These are phyloP conservation scores for Ypsolopha scabrella DNA, from an alignment of 2,888 invertebrate species.

Conservation along the genomic window DNA sequence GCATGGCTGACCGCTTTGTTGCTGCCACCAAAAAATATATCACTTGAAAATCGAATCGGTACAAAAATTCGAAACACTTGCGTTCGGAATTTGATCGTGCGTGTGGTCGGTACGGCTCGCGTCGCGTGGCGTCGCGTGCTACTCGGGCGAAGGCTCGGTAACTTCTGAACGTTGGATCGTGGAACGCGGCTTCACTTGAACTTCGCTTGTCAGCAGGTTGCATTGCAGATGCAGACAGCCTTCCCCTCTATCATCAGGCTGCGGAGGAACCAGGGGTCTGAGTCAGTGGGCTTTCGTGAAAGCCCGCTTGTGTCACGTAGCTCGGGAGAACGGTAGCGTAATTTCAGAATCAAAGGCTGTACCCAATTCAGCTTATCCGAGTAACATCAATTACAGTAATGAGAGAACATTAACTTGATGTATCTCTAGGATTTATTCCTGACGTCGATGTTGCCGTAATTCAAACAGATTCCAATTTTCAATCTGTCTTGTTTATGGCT, in stretches of 20 bases:
- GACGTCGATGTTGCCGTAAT: too few species aligned
- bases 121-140: constrained; percentile 30
- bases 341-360: too few species aligned
- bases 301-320: too few species aligned
- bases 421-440: too few species aligned
- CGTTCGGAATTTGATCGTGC: constrained; percentile 25
- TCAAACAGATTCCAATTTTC: too few species aligned
- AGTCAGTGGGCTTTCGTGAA: too few species aligned
- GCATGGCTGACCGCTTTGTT: constrained; percentile 35
- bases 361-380: too few species aligned
- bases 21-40: constrained; percentile 19
- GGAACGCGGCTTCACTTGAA: constrained; percentile 48
- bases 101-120: constrained; percentile 21
- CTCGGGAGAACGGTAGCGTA: too few species aligned
- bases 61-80: constrained; percentile 17
- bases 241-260: not conserved
- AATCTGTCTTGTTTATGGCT: too few species aligned
- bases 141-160: constrained; percentile 38
- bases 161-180: constrained; percentile 33
- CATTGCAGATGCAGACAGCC: constrained; percentile 42
- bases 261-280: not conserved
- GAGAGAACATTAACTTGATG: too few species aligned
- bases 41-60: constrained; percentile 6
- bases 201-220: constrained; percentile 39
- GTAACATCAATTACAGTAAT: too few species aligned